Base-by-base conservation (phyloP, 2,113 vertebrate genomes). In the Thamnophis sirtalis region DNA sequence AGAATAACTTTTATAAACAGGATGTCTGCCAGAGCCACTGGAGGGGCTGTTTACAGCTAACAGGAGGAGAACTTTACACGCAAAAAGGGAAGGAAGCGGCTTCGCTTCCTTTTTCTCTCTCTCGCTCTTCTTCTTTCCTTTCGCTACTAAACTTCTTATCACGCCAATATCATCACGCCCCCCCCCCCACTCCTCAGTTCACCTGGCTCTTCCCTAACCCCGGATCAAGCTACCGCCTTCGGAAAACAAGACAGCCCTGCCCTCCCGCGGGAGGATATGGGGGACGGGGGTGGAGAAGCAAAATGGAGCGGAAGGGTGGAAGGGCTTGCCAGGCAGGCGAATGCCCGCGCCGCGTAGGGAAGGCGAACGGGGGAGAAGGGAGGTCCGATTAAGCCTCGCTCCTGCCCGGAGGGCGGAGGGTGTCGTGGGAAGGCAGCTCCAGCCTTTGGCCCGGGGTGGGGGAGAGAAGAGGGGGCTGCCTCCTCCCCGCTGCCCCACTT, bases 21-120 rank as follows among this genome's bases (percentile, higher is more conserved):
- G 90, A 93, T 91, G 87, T 91, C 92, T 38, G 55, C 90, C 55
- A 73, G 54, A 15, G 4, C 56, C 92, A 68, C 55, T 43, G 55
- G 43, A 43, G 1, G 86, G 85, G 58, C 51, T 58, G 50, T 55
- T 90, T 21, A 38, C 43, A 51, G 19, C 80, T 33, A 43, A 26
- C 63, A 55, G 17, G 0, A 19, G 3, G 48, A 73, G 43, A 22
- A 88, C n/a, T 60, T 58, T 26, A 10, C 13, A 11, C 21, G 48
- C 49, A 88, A 28, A 58, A 33, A 49, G 26, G 60, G 86, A 87
- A 84, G 84, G 92, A 84, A 84, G 92, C 60, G 63, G 51, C 28
- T 38, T 87, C 11, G 9, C 43, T 63, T 90, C 90, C 54, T 26
- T 88, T 21, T 87, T 51, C 38, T 49, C 28, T 43, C 24, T 1